A percentile compares a stretch with the other conserved stretches of the same genome.
Evolutionary conservation across 2,888 invertebrate genomes (phyloP).

Genomic region (Pyrgus malvae): DNA sequence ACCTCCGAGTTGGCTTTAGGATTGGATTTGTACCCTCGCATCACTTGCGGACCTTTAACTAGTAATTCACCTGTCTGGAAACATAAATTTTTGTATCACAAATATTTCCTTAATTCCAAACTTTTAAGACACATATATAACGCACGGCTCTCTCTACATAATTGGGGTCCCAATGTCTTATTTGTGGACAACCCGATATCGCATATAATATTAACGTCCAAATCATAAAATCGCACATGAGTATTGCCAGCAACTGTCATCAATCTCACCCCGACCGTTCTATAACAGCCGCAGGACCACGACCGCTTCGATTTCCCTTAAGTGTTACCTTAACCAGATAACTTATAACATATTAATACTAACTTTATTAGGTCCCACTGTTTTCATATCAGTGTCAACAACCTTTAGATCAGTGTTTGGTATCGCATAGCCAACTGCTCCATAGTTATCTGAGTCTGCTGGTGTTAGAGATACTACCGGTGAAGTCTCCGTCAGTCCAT

Average conservation of each 20-base stretch:
- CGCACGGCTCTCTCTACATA: no score
- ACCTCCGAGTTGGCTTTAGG: constrained; percentile 86
- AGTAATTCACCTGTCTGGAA: constrained; percentile 84
- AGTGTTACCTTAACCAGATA: background rate
- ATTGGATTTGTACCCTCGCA: constrained; percentile 90
- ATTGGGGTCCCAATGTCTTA: no score
- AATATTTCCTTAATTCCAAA: no score
- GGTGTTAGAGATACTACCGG: constrained; percentile 9
- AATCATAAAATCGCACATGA: no score
- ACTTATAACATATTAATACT: background rate
- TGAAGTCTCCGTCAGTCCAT: constrained; percentile 6
- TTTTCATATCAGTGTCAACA: constrained; percentile 60
- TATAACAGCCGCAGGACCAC: no score
- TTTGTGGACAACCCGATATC: no score
- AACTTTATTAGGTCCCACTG: constrained; percentile 72
- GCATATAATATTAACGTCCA: no score
- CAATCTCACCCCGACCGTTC: no score
- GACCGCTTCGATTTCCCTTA: no score
- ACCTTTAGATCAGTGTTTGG: constrained; percentile 83
- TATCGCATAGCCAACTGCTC: constrained; percentile 73
- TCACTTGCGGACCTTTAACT: constrained; percentile 86
- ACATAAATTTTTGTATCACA: constrained; percentile 5
- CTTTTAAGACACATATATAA: no score
- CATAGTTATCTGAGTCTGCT: constrained; percentile 32
- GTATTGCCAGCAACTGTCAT: no score